Percentiles rank a stretch among this genome's conserved stretches.
phyloP scores from a whole-genome alignment of 2,113 vertebrate species.

The Rhea americana region DNA sequence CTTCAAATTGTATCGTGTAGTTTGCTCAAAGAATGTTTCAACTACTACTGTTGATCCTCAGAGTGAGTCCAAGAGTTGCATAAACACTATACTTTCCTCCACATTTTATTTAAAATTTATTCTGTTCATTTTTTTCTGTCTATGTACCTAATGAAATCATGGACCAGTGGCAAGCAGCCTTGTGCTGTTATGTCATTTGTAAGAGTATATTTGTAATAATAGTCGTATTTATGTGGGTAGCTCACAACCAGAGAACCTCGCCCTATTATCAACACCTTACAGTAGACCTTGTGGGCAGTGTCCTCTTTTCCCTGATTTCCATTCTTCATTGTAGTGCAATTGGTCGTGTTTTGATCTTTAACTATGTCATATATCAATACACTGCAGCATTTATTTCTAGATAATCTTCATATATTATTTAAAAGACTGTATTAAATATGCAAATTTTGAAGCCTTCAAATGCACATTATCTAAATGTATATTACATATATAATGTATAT shows the following conservation, averaged over 20 bases:
- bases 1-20: neutral
- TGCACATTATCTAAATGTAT: neutral
- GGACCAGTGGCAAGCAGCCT: neutral
- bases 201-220: neutral
- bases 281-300: neutral
- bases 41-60: neutral
- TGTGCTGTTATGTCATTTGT: neutral
- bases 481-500: neutral
- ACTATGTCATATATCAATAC: fast-evolving
- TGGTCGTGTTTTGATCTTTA: neutral
- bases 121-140: neutral
- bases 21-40: neutral
- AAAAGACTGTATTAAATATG: neutral
- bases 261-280: neutral
- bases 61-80: neutral
- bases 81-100: neutral
- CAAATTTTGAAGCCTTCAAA: neutral
- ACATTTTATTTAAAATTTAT: neutral
- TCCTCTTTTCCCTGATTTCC: neutral
- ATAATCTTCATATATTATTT: neutral
- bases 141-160: neutral
- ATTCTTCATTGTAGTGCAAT: fast-evolving
- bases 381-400: neutral
- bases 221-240: neutral
- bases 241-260: neutral